Conservation (phyloP, 2,113 vertebrate genomes). For the Shinisaurus crocodilurus region DNA sequence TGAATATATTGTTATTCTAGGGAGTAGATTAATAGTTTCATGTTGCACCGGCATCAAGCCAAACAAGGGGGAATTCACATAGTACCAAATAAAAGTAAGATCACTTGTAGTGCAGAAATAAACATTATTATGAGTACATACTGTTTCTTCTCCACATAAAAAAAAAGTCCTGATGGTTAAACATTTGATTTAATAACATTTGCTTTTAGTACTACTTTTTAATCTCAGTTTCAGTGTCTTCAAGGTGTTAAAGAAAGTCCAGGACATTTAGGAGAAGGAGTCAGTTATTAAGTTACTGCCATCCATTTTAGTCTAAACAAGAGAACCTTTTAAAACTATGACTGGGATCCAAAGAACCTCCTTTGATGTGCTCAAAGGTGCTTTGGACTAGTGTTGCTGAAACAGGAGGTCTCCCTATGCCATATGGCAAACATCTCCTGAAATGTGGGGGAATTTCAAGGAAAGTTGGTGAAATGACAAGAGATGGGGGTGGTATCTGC, state of each 20-base stretch:
- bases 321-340: neutral
- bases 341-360: neutral
- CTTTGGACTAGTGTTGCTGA: neutral
- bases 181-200: neutral
- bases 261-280: constrained; percentile 69
- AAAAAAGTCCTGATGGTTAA: neutral
- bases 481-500: too few relatives aligned
- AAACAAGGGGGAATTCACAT: neutral
- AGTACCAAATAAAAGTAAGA: neutral
- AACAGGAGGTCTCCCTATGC: neutral
- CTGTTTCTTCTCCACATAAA: neutral
- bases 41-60: neutral
- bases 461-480: neutral
- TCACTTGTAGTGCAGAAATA: neutral
- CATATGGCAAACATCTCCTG: neutral
- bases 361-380: neutral
- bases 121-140: neutral
- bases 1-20: neutral
- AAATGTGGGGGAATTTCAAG: neutral
- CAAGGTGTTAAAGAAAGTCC: constrained; percentile 58
- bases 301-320: neutral
- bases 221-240: constrained; percentile 57
- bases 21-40: neutral
- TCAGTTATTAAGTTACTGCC: constrained; percentile 55
- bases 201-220: constrained; percentile 1